phyloP scores from a whole-genome alignment of 2,797 vertebrate genomes.

The Limnodromus scolopaceus region DNA sequence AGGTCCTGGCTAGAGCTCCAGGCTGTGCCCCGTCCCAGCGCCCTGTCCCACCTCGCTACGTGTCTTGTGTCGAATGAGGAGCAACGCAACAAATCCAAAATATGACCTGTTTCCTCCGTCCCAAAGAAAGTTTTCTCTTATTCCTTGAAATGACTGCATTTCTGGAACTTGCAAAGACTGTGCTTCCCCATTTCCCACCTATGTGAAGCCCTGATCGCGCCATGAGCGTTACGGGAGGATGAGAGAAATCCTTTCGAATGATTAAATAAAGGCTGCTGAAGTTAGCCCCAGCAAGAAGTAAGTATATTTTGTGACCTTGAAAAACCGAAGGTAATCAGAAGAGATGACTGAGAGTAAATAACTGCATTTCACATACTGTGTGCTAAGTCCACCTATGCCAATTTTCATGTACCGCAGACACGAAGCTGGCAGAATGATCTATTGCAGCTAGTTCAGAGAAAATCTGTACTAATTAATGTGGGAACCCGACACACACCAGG shows the following conservation, averaged over 20 bases:
- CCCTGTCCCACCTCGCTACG: too few relatives aligned
- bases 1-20: neutral
- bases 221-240: fast-evolving
- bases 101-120: neutral
- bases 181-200: neutral
- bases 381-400: conserved; percentile 13
- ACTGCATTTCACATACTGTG: neutral
- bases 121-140: neutral
- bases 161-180: neutral
- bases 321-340: conserved; percentile 27
- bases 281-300: conserved; percentile 27
- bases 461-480: conserved; percentile 65
- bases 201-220: neutral
- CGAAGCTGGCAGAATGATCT: conserved; percentile 43
- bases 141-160: neutral
- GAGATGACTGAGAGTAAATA: conserved; percentile 51
- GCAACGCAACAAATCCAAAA: neutral
- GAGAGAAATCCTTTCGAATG: neutral
- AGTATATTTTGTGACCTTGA: conserved; percentile 53
- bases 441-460: conserved; percentile 34
- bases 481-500: conserved; percentile 40
- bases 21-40: neutral
- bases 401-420: neutral
- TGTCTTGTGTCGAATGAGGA: neutral
- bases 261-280: conserved; percentile 41